Percentiles rank a stretch among this genome's conserved stretches.
phyloP scores from a whole-genome alignment of 2,113 vertebrate genomes.

The Coregonus clupeaformis region DNA sequence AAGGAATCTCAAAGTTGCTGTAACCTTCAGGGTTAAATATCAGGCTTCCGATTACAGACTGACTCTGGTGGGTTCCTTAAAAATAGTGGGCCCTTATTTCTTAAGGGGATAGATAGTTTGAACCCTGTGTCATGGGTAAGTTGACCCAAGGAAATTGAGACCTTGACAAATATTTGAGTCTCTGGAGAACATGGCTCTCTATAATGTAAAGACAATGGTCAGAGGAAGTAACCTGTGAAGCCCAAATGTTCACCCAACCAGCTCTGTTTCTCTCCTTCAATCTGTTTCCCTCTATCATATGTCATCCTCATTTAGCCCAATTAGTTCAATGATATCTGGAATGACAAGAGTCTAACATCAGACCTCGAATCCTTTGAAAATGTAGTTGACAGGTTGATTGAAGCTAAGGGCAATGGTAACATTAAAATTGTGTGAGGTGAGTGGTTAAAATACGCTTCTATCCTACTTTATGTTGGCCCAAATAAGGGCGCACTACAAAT shows the following conservation, averaged over 20 bases:
- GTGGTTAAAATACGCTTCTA: neutral
- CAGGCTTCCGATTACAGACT: too few relatives aligned
- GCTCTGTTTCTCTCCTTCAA: neutral
- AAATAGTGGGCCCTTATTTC: too few relatives aligned
- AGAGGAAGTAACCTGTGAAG: too few relatives aligned
- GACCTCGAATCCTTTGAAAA: conserved; percentile 42
- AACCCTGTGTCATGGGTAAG: neutral
- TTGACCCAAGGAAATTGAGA: neutral
- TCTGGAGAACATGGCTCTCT: neutral
- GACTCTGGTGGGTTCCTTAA: too few relatives aligned
- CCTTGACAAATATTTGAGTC: neutral
- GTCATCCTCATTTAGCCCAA: conserved; percentile 49
- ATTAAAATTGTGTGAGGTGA: conserved; percentile 14
- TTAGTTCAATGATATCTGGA: conserved; percentile 28
- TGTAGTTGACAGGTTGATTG: conserved; percentile 4
- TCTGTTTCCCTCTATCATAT: conserved; percentile 29
- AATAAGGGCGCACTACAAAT: too few relatives aligned
- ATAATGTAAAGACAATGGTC: neutral
- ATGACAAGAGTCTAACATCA: neutral
- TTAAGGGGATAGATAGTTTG: too few relatives aligned
- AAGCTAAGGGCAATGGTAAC: conserved; percentile 8
- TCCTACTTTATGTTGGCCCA: neutral
- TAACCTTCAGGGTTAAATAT: too few relatives aligned
- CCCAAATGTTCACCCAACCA: neutral
- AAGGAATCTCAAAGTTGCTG: too few relatives aligned